Evolutionary conservation across 2,888 invertebrate genomes (phyloP).

Genomic region (Lepidochrysops patricia): DNA sequence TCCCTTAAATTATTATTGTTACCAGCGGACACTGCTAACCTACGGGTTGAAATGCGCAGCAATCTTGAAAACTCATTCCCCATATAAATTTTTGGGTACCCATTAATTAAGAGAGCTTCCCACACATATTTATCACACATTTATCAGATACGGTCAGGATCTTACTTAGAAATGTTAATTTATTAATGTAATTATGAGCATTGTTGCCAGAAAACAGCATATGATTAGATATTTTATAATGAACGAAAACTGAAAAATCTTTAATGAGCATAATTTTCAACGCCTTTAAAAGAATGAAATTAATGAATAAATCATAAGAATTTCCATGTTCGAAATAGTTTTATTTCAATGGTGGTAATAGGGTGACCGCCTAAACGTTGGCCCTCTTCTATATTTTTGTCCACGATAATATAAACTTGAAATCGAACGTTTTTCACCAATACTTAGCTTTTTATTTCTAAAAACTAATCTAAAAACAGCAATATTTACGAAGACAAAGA

Average conservation of each 20-base stretch:
- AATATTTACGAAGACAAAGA: too few relatives aligned
- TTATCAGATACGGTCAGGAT: conserved; percentile 9
- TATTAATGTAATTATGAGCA: neutral
- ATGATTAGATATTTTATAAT: neutral
- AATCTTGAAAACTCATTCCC: conserved; percentile 4
- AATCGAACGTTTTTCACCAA: too few relatives aligned
- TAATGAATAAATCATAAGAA: neutral
- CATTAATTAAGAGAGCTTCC: conserved; percentile 5
- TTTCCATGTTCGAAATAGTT: too few relatives aligned
- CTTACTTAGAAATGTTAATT: conserved; percentile 5
- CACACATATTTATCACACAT: conserved; percentile 11
- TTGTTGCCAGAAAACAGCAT: neutral
- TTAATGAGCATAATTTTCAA: neutral
- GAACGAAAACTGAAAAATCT: neutral
- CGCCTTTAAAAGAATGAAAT: neutral
- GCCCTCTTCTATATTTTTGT: too few relatives aligned
- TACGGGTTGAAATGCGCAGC: conserved; percentile 2
- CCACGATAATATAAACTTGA: too few relatives aligned
- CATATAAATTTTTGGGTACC: conserved; percentile 1
- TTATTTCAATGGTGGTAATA: too few relatives aligned
- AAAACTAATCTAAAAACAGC: too few relatives aligned
- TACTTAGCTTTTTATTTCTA: too few relatives aligned
- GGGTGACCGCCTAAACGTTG: too few relatives aligned
- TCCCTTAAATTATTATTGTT: neutral
- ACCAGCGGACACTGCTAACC: neutral